Evolutionary conservation across 2,888 invertebrate genomes (phyloP).

Genomic region (Acanthococcus lagerstroemiae): DNA sequence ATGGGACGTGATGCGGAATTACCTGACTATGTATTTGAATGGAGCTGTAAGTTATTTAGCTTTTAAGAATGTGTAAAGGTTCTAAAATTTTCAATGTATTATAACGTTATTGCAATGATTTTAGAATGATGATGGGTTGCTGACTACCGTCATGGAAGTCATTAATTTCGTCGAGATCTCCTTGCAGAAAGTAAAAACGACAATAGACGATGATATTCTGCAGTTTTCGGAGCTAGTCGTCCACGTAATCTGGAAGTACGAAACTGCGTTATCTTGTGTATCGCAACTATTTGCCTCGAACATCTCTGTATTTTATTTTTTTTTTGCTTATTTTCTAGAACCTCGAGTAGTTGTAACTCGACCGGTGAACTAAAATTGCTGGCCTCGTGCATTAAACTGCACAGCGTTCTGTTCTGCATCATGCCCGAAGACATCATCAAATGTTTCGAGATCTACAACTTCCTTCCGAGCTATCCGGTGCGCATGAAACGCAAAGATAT

Average conservation of each 20-base stretch:
- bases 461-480: conserved; percentile 21
- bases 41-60: conserved; percentile 24
- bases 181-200: conserved; percentile 15
- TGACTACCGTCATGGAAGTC: conserved; percentile 9
- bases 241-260: conserved; percentile 22
- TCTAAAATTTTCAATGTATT: too few relatives aligned
- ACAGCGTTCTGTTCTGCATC: conserved; percentile 17
- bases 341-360: conserved; percentile 16
- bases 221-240: conserved; percentile 24
- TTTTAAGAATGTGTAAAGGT: too few relatives aligned
- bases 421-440: conserved; percentile 24
- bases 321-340: too few relatives aligned
- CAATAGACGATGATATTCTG: conserved; percentile 14
- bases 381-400: conserved; percentile 19
- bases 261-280: too few relatives aligned
- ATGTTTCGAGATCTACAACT: conserved; percentile 27
- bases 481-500: conserved; percentile 16
- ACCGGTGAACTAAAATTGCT: conserved; percentile 8
- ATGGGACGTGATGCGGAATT: conserved; percentile 23
- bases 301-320: too few relatives aligned
- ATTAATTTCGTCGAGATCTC: conserved; percentile 20
- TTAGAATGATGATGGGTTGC: conserved; percentile 4
- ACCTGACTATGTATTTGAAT: conserved; percentile 19
- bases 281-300: too few relatives aligned
- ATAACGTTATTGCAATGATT: too few relatives aligned